Conservation (phyloP, 1,140 invertebrate genomes). For the Galendromus occidentalis region DNA sequence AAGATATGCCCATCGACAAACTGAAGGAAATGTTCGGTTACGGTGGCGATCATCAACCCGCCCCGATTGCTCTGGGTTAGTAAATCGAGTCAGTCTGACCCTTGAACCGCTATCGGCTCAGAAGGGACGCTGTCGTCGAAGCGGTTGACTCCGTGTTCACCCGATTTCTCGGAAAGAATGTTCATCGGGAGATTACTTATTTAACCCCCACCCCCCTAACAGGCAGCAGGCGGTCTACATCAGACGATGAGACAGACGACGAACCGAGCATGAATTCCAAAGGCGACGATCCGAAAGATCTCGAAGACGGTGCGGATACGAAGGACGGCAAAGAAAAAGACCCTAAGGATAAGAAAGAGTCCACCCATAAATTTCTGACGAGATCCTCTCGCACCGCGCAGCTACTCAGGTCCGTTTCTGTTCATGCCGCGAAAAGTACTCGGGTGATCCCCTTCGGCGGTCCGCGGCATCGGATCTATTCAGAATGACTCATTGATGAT, state of each 20-base stretch:
- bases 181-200: too few relatives aligned
- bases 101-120: neutral
- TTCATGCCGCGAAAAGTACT: too few relatives aligned
- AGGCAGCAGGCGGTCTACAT: conserved; percentile 14
- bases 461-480: too few relatives aligned
- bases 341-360: conserved; percentile 2
- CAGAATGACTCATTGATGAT: too few relatives aligned
- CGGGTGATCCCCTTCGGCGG: too few relatives aligned
- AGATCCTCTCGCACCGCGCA: neutral
- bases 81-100: neutral
- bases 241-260: conserved; percentile 16
- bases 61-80: neutral
- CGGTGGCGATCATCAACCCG: conserved; percentile 19
- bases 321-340: neutral
- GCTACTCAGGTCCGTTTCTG: neutral
- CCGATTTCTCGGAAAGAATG: too few relatives aligned
- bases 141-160: too few relatives aligned
- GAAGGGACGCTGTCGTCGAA: conserved; percentile 11
- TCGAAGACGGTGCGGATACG: neutral
- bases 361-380: neutral
- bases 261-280: conserved; percentile 4
- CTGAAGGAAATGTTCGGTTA: conserved; percentile 68
- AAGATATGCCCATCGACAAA: conserved; percentile 81
- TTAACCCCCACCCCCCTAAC: conserved; percentile 16
- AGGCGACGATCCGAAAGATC: neutral